Base-by-base conservation (phyloP, 53 echinoderm and acorn worm genomes). In the Arbacia lixula region DNA sequence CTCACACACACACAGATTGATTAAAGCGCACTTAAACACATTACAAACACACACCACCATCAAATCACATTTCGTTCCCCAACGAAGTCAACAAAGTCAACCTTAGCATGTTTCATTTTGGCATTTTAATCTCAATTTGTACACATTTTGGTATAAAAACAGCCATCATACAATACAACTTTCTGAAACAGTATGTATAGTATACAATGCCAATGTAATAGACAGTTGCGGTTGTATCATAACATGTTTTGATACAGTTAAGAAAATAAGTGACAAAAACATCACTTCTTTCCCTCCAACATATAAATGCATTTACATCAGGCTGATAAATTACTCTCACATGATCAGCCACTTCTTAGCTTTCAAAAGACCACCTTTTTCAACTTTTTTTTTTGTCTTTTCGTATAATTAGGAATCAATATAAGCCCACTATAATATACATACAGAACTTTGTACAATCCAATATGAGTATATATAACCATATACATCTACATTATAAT, bases 131-230 rank as follows among this genome's bases (percentile, higher is more conserved):
- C 55, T 84, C 53, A 68, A 84, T 84, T 84, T 84, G 84, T 69
- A 84, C 84, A 84, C 69, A 84, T 84, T 68, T 84, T 84, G 84
- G 69, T 84, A 84, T 68, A 69, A 68, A 67, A 84, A 84, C 69
- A 68, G 83, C 57, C 84, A 84, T 68, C 58, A 68, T 27, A 67
- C 69, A 35, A 53, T 37, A 84, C 69, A 54, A 17, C 50, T 62
- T 81, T 62, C 20, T 63, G 32, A 33, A 43, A 39, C 28, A 40
- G n/a, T 78, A 78, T 78, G 53, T 74, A 53, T 74, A 74, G 53
- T 71, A 53, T 10, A 46, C 46, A 46, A 46, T 46, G 14, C 14
- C n/a, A n/a, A n/a, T n/a, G n/a, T n/a, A n/a, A n/a, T n/a, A n/a
- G n/a, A n/a, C n/a, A n/a, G n/a, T n/a, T n/a, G n/a, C n/a, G n/a